Percentiles rank a stretch among this genome's conserved stretches.
phyloP scores from a whole-genome alignment of 2,113 vertebrate genomes.

The Stegostoma tigrinum region DNA sequence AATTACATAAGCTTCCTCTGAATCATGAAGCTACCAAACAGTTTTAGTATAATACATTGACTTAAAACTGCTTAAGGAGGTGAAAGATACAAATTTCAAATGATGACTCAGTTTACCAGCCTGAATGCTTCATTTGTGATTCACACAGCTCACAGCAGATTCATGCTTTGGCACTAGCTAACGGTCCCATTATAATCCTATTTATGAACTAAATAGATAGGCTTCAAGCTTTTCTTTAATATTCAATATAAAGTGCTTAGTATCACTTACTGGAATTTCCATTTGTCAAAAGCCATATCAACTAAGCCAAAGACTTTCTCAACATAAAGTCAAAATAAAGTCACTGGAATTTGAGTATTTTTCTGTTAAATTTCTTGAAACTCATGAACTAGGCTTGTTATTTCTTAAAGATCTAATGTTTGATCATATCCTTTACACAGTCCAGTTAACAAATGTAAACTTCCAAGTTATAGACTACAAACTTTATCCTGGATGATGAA shows the following conservation, averaged over 20 bases:
- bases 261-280: background rate
- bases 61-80: background rate
- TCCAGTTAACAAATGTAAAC: background rate
- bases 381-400: background rate
- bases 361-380: background rate
- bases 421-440: background rate
- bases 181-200: background rate
- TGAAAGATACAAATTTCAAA: background rate
- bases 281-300: background rate
- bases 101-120: background rate
- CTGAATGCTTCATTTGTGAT: background rate
- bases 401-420: background rate
- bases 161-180: background rate
- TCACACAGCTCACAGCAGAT: background rate
- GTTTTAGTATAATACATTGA: background rate
- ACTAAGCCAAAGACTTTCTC: background rate
- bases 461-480: background rate
- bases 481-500: background rate
- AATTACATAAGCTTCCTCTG: background rate
- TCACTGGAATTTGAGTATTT: background rate
- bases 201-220: background rate
- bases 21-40: background rate
- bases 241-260: background rate
- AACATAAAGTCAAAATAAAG: too few species aligned
- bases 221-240: background rate